Evolutionary conservation across 1,140 invertebrate species (phyloP), one percentile per base, ranked within the genome.

Genomic region (Pseudoatta argentina): DNA sequence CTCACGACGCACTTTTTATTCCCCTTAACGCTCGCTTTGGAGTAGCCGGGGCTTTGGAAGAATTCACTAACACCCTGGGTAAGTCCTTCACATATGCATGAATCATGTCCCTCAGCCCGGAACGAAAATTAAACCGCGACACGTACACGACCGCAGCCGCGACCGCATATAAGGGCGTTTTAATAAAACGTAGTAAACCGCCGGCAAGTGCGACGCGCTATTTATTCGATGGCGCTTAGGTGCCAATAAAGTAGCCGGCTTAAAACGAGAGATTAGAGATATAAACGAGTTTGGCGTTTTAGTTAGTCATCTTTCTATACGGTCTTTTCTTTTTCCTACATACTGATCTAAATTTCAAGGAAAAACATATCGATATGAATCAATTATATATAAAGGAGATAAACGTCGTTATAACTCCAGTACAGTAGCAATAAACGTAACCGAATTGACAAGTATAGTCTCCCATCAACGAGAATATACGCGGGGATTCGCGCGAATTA

Each of bases 61-160:
- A 93, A 91, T 95, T 95, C 91, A 92, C 94, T 87, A 94, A 95
- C 86, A 94, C 92, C 85, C 90, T 95, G 86, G 94, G 94, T 95
- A 93, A 95, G 94, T 94, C 78, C 85, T 66, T 27, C 78, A 39
- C 78, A 63, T 75, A 55, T 75, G 53, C 55, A 83, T 75, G 69
- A 83, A 83, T 83, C 69, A 83, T 59, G 34, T 44, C 21, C 67
- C 63, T 67, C 63, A n/a, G 79, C 5, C 64, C 64, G 30, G 85
- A 39, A 73, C 85, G 91, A 87, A 88, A 91, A 88, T 87, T 86
- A 87, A 91, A 88, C 86, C 79, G 69, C 79, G 79, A 88, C 87
- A 53, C 77, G 53, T 55, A 53, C 63, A 24, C 44, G 61, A 61
- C 77, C 64, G 64, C 51, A 69, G 77, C 48, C 48, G 10, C 21